Evolutionary conservation across 2,888 invertebrate species (phyloP).

Genomic region (Palloptera scutellata): DNA sequence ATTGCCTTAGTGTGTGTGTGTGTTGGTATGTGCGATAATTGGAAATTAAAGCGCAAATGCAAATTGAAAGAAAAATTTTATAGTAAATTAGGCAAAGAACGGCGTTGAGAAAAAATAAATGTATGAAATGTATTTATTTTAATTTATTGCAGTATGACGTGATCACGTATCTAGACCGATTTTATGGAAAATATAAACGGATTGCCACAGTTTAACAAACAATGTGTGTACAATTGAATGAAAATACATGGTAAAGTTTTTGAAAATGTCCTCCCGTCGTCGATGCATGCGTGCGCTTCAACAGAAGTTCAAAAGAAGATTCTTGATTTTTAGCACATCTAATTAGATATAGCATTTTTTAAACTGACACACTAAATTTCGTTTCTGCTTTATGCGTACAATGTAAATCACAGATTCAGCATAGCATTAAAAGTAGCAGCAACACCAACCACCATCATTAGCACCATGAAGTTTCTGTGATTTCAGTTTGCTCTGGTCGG

Average conservation of each 20-base stretch:
- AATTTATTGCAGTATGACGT: too few relatives aligned
- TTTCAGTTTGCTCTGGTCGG: constrained; percentile 19
- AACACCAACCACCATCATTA: not conserved
- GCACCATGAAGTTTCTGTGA: not conserved
- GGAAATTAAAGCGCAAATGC: constrained; percentile 21
- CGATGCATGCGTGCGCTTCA: not conserved
- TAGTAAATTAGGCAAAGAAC: constrained; percentile 11
- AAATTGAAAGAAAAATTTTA: constrained; percentile 7
- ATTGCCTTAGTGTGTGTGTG: constrained; percentile 25
- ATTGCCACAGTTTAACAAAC: too few relatives aligned
- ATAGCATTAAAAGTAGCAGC: not conserved
- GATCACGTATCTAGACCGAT: too few relatives aligned
- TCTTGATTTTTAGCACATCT: constrained; percentile 57
- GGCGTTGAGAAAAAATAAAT: not conserved
- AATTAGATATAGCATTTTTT: constrained; percentile 56
- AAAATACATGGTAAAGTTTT: too few relatives aligned
- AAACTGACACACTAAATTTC: constrained; percentile 55
- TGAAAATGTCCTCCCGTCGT: too few relatives aligned
- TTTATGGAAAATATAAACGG: too few relatives aligned
- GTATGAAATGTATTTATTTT: too few relatives aligned
- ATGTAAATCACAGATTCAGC: constrained; percentile 32
- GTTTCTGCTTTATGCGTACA: constrained; percentile 38
- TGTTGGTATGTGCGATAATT: constrained; percentile 6
- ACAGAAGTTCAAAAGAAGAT: constrained; percentile 21
- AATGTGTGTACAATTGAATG: too few relatives aligned